Conservation (phyloP, 2,888 invertebrate species). For the Drosophila nigricruria region DNA sequence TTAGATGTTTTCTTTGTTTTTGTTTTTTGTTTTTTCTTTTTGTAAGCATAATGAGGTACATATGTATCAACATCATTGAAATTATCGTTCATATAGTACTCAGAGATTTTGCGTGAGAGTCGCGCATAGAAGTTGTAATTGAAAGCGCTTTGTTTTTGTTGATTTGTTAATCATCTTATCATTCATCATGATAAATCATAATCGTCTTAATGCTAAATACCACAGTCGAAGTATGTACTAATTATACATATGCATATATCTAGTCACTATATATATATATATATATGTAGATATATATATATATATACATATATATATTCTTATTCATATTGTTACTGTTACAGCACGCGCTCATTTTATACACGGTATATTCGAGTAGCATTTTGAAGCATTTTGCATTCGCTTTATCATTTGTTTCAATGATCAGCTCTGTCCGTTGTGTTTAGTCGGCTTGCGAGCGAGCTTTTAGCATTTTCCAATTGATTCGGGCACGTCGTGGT, state of each 20-base stretch:
- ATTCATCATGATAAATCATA: slow-evolving; percentile 41
- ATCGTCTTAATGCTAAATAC: slow-evolving; percentile 85
- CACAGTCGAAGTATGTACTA: slow-evolving; percentile 85
- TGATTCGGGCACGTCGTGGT: slow-evolving; percentile 49
- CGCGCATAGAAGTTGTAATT: slow-evolving; percentile 42
- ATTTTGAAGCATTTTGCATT: slow-evolving; percentile 24
- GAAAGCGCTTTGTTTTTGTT: slow-evolving; percentile 33
- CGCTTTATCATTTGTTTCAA: neutral
- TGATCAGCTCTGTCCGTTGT: slow-evolving; percentile 11
- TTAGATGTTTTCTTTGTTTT: slow-evolving; percentile 51
- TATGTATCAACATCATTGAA: slow-evolving; percentile 77
- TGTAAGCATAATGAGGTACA: slow-evolving; percentile 78
- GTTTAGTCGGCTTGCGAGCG: slow-evolving; percentile 25
- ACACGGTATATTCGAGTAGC: slow-evolving; percentile 73
- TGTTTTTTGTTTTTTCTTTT: slow-evolving; percentile 21
- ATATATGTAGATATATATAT: slow-evolving; percentile 30
- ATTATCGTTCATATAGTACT: slow-evolving; percentile 50
- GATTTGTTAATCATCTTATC: slow-evolving; percentile 23
- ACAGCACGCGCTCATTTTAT: slow-evolving; percentile 75
- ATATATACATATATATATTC: slow-evolving; percentile 30
- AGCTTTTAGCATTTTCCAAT: slow-evolving; percentile 24
- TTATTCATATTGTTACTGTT: slow-evolving; percentile 77
- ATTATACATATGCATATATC: slow-evolving; percentile 50
- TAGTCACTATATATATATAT: slow-evolving; percentile 38
- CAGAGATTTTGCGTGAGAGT: slow-evolving; percentile 51